Conservation (phyloP, 1,140 invertebrate genomes). For the Brachionus plicatilis region DNA sequence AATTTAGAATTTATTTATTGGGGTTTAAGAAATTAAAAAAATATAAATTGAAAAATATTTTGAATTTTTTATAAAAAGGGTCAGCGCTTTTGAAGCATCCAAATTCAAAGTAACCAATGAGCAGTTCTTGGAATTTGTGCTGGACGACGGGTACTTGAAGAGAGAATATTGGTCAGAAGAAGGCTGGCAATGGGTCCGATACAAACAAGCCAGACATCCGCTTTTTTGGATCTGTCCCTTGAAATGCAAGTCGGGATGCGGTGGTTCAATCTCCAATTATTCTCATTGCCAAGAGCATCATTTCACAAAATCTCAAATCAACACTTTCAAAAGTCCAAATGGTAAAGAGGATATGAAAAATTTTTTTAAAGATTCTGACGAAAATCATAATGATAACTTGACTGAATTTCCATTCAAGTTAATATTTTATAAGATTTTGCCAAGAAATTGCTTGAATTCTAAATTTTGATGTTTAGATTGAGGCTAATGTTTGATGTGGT, state of each 20-base stretch:
- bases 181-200: slow-evolving; percentile 52
- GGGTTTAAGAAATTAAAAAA: too few species aligned
- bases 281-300: slow-evolving; percentile 40
- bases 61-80: slow-evolving; percentile 43
- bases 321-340: not conserved
- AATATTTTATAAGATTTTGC: not conserved
- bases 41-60: not conserved
- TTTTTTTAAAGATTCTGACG: not conserved
- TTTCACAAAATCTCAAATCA: not conserved
- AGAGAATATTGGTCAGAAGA: slow-evolving; percentile 50
- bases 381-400: not conserved
- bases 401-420: slow-evolving; percentile 34
- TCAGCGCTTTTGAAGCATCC: slow-evolving; percentile 51
- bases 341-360: not conserved
- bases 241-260: slow-evolving; percentile 52
- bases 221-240: slow-evolving; percentile 51
- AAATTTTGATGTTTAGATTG: slow-evolving; percentile 44
- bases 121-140: slow-evolving; percentile 52
- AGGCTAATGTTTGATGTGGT: slow-evolving; percentile 53
- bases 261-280: slow-evolving; percentile 45
- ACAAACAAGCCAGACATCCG: slow-evolving; percentile 49
- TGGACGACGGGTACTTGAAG: slow-evolving; percentile 49
- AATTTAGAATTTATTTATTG: too few species aligned
- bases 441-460: not conserved
- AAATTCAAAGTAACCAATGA: slow-evolving; percentile 51